These are phyloP conservation scores for Paralichthys olivaceus DNA, from an alignment of 2,113 vertebrate genomes.

Conservation along the genomic window DNA sequence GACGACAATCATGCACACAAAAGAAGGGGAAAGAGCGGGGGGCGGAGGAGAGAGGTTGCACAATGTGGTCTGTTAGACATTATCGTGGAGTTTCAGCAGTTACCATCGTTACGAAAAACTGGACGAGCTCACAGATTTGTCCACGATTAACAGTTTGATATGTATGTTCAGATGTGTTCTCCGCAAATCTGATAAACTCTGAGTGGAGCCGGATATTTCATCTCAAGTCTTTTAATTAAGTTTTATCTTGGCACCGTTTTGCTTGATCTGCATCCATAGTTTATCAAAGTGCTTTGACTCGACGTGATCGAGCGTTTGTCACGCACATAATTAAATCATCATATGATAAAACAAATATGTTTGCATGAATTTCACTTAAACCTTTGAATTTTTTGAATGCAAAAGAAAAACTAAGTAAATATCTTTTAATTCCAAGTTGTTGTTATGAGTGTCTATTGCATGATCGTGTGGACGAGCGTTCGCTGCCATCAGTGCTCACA, in stretches of 20 bases:
- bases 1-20: slow-evolving; percentile 69
- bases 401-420: slow-evolving; percentile 2
- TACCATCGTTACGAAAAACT: slow-evolving; percentile 30
- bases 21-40: slow-evolving; percentile 40
- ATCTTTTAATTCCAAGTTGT: not conserved
- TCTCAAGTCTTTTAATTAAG: slow-evolving; percentile 52
- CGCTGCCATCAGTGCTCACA: slow-evolving; percentile 62
- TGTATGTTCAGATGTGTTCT: slow-evolving; percentile 35
- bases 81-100: slow-evolving; percentile 38
- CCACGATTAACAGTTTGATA: slow-evolving; percentile 52
- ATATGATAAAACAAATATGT: not conserved
- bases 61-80: slow-evolving; percentile 41
- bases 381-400: not conserved
- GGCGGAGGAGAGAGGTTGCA: slow-evolving; percentile 52
- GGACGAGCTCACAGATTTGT: slow-evolving; percentile 39
- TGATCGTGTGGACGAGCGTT: not conserved
- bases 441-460: slow-evolving; percentile 1
- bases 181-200: slow-evolving; percentile 48
- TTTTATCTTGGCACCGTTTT: slow-evolving; percentile 41
- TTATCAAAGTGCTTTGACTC: slow-evolving; percentile 37
- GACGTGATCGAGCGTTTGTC: slow-evolving; percentile 15
- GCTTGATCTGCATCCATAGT: slow-evolving; percentile 37
- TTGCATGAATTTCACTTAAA: slow-evolving; percentile 14
- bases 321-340: not conserved
- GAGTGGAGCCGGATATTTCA: slow-evolving; percentile 49